phyloP scores from a whole-genome alignment of 2,113 vertebrate genomes.

The Salvator merianae region DNA sequence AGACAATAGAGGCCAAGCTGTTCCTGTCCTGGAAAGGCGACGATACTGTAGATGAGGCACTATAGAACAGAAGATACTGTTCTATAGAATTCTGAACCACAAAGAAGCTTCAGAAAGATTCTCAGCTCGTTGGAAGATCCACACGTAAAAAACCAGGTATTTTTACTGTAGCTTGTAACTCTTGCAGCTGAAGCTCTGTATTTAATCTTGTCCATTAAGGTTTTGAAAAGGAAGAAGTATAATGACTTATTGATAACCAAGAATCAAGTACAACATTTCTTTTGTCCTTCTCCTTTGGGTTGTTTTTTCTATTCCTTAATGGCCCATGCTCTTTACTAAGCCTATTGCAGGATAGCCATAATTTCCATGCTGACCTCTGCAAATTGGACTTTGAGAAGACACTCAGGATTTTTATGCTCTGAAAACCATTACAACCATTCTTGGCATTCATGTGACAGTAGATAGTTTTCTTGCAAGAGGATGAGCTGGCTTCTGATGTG shows the following conservation, averaged over 20 bases:
- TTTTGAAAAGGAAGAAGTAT: constrained; percentile 22
- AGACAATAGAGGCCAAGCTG: too few species aligned
- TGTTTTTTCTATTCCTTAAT: constrained; percentile 60
- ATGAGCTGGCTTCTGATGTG: not conserved
- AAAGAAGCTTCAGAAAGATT: not conserved
- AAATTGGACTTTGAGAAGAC: not conserved
- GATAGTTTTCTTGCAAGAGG: not conserved
- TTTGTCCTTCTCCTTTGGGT: constrained; percentile 47
- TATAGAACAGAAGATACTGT: too few species aligned
- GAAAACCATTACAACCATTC: not conserved
- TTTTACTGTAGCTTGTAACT: not conserved
- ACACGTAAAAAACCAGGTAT: not conserved
- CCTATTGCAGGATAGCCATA: constrained; percentile 17
- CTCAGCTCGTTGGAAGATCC: too few species aligned
- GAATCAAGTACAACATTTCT: constrained; percentile 46
- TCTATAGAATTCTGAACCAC: not conserved
- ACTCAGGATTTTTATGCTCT: not conserved
- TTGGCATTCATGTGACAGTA: not conserved
- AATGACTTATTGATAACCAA: constrained; percentile 59
- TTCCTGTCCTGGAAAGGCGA: too few species aligned
- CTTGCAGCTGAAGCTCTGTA: not conserved
- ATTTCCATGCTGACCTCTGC: constrained; percentile 44
- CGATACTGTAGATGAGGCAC: too few species aligned
- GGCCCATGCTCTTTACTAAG: constrained; percentile 51
- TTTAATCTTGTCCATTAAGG: not conserved